Base-by-base conservation (phyloP, 2,888 invertebrate genomes). In the Drosophila algonquin region DNA sequence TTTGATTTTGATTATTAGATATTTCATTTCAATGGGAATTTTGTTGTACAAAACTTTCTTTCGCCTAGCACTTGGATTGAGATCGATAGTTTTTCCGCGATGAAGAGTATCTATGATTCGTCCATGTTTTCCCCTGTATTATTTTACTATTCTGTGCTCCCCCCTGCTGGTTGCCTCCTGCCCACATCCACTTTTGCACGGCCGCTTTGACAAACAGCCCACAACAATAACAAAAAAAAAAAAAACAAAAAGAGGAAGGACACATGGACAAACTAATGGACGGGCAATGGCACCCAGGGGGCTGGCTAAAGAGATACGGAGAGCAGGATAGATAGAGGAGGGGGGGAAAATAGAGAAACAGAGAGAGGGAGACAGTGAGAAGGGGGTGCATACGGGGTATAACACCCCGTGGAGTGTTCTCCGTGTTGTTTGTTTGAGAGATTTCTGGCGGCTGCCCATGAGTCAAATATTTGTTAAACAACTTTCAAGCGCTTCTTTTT, bases 241-340 rank as follows among this genome's bases (percentile, higher is more conserved):
- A 24, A 24, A 24, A 24, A 24, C 24, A 24, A 24, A 24, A 53
- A 35, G 21, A 54, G 18, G 30, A 52, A n/a, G 16, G 50, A 47
- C 48, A 7, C n/a, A 40, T 5, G 32, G 7, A 12, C 30, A 48
- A 40, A 79, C 80, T 80, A 85, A 80, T 85, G 82, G 75, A 85
- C 79, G 75, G 85, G 62, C 71, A 76, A 80, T 85, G 82, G 74
- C 68, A 81, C 82, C 82, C 85, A 81, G 61, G 85, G 74, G 80
- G 79, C 76, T 24, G 59, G 68, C 64, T 68, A 54, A 59, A 32
- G 35, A 77, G 67, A 62, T 72, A 76, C 40, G 44, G 32, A n/a
- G 27, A 3, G 21, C 32, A 46, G 64, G 30, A 12, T 40, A 44
- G 68, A 12, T 16, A 12, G 57, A 50, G 8, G 16, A 32, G 46